These are phyloP conservation scores for Branchinecta sandiegonensis DNA, from an alignment of 2,888 invertebrate species.

Conservation along the genomic window DNA sequence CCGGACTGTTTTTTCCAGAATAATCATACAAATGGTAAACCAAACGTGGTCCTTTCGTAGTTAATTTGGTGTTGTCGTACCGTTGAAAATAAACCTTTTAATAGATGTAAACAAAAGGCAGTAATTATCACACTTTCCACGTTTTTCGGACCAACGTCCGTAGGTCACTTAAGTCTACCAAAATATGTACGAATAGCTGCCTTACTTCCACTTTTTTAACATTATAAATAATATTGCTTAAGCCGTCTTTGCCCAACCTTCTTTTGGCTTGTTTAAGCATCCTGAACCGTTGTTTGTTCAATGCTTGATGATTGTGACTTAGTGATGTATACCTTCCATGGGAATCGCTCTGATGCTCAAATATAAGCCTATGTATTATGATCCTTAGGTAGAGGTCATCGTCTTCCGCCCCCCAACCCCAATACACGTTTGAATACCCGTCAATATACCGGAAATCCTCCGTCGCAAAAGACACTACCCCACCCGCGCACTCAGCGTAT, in stretches of 20 bases:
- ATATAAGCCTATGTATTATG: not conserved
- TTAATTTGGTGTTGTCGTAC: too few relatives aligned
- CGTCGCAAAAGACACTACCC: not conserved
- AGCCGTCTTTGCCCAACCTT: not conserved
- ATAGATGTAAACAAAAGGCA: too few relatives aligned
- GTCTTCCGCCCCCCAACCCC: not conserved
- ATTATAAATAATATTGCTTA: not conserved
- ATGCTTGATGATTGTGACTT: not conserved
- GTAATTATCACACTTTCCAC: not conserved
- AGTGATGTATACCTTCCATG: not conserved
- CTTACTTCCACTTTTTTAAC: not conserved
- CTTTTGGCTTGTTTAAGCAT: not conserved
- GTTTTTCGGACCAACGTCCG: not conserved
- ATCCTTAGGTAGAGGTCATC: not conserved
- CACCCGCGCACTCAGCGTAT: not conserved
- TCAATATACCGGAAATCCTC: not conserved
- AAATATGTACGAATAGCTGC: not conserved
- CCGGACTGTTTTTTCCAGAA: too few relatives aligned
- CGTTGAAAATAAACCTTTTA: too few relatives aligned
- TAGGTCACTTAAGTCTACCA: not conserved
- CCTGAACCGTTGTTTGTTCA: not conserved
- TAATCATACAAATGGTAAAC: too few relatives aligned
- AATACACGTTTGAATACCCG: constrained; percentile 6
- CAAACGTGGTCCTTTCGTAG: too few relatives aligned
- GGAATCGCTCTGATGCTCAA: constrained; percentile 3